Evolutionary conservation across 53 echinoderm and acorn worm genomes (phyloP).

Genomic region (Arbacia lixula): DNA sequence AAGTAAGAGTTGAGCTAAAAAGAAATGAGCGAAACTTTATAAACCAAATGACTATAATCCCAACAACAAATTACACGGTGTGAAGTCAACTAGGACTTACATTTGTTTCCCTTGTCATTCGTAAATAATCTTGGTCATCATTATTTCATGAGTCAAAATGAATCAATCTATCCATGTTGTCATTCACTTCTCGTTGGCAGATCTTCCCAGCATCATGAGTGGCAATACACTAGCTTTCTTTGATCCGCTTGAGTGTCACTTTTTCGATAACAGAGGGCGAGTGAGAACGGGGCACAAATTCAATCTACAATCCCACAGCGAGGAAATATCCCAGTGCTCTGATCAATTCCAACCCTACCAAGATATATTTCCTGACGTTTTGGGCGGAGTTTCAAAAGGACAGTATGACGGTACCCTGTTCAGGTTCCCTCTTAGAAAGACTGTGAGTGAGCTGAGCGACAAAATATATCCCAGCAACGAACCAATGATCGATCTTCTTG

Average conservation of each 20-base stretch:
- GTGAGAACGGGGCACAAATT: background rate
- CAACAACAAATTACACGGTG: no score
- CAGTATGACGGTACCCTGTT: conserved; percentile 80
- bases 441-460: conserved; percentile 52
- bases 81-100: no score
- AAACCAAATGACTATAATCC: no score
- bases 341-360: conserved; percentile 81
- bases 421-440: conserved; percentile 79
- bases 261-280: background rate
- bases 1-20: no score
- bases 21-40: no score
- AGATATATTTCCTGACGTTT: conserved; percentile 36
- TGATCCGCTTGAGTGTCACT: conserved; percentile 43
- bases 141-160: background rate
- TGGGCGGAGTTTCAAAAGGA: conserved; percentile 29
- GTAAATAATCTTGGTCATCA: background rate
- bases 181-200: background rate
- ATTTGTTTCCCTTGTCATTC: no score
- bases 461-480: conserved; percentile 58
- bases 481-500: conserved; percentile 43
- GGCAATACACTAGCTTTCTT: conserved; percentile 29
- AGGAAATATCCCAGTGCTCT: background rate
- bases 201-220: conserved; percentile 55
- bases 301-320: background rate
- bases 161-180: no score